Base-by-base conservation (phyloP, 2,888 invertebrate species). In the Dryocosmus kuriphilus region DNA sequence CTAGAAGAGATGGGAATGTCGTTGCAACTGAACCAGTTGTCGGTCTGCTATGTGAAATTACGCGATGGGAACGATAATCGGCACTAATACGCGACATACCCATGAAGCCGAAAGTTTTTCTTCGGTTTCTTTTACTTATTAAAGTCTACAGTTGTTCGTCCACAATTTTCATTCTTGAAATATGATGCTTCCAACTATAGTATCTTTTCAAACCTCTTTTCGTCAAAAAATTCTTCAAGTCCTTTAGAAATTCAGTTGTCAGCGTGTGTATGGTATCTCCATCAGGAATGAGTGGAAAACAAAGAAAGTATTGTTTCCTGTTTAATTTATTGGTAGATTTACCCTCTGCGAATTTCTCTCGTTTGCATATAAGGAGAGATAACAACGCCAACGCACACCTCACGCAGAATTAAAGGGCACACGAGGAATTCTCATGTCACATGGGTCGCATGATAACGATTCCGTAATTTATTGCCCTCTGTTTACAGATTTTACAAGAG, bases 11-110 rank as follows among this genome's bases (percentile, higher is more conserved):
- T 60, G 67, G 46, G 85, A 85, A 85, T 85, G 85, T 79, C 80
- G 80, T 75, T 78, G 78, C 74, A 60, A 35, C 74, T 51, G 27
- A 46, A 46, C 46, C 46, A 71, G 41, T 71, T 30, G 73, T 46
- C 82, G 81, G 80, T 77, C 83, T 80, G 81, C 80, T 82, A 84
- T 82, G 85, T 80, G 83, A 79, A 86, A 86, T 85, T 82, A 84
- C 85, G 74, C 81, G 81, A 74, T 61, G 80, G 74, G 79, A 80
- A 85, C 62, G 19, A 32, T 63, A 63, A 63, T 63, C 62, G 32
- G 35, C 32, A 63, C 62, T 63, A 63, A 63, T 30, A 63, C 9
- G 30, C 8, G 8, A 7, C 19, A 7, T n/a, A 63, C 62, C 8
- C 6, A n/a, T 35, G 24, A 30, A 24, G 2, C 61, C 30, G 16